Conservation (phyloP, 2,113 vertebrate species). For the rat (Rattus norvegicus) region DNA sequence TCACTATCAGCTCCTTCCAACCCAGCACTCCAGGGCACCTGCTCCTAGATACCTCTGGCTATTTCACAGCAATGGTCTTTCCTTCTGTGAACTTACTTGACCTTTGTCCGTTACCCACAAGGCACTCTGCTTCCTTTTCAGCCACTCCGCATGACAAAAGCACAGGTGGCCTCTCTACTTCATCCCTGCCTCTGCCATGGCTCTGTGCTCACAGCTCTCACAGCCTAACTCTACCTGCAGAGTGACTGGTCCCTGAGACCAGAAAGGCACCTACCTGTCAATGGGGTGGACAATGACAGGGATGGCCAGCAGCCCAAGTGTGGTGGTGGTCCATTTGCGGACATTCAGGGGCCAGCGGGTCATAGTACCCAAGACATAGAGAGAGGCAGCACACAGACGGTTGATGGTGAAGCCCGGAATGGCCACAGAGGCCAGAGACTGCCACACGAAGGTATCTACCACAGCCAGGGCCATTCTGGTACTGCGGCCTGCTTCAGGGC, state of each 20-base stretch:
- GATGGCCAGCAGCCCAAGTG: constrained; percentile 94
- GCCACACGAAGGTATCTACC: constrained; percentile 97
- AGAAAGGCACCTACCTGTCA: constrained; percentile 89
- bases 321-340: constrained; percentile 96
- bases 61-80: background rate
- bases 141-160: background rate
- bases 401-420: constrained; percentile 98
- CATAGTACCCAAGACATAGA: constrained; percentile 89
- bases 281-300: constrained; percentile 97
- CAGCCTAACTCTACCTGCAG: background rate
- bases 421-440: constrained; percentile 95
- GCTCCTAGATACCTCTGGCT: background rate
- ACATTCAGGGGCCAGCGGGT: constrained; percentile 93
- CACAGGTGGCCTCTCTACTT: background rate
- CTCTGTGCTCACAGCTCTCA: background rate
- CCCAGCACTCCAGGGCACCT: background rate
- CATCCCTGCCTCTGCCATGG: background rate
- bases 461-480: constrained; percentile 88
- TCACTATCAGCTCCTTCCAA: background rate
- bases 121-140: background rate
- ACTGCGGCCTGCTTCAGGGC: constrained; percentile 84
- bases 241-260: background rate
- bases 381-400: constrained; percentile 93
- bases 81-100: background rate
- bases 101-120: background rate